Evolutionary conservation across 2,113 vertebrate genomes (phyloP), one percentile per base, ranked within the genome.

Genomic region (Oxyruncus cristatus): DNA sequence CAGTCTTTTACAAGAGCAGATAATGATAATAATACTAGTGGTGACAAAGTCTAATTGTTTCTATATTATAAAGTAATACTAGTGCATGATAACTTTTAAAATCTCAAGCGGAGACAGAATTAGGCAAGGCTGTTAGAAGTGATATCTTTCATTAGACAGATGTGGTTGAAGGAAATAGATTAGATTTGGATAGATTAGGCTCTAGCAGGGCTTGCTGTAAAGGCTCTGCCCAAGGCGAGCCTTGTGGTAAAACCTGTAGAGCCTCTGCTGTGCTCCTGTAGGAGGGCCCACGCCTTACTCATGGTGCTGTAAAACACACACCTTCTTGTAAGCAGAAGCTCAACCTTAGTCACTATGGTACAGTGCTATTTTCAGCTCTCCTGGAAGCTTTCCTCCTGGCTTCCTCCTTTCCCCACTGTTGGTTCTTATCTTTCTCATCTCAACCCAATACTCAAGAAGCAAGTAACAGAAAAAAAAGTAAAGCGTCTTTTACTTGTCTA

Each of bases 41-140:
- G 82, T 92, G 82, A 88, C 89, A 92, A 91, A 73, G 56, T 86
- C 67, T 94, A 93, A 96, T 96, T 89, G 88, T 6, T 83, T 95
- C 74, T 91, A 24, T 88, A 70, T 96, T 94, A 93, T 67, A 41
- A 93, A 94, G 46, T 77, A 93, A 83, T 92, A 88, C 50, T 72
- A 50, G 28, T 33, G 14, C 59, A 12, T 67, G 83, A 71, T 94
- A 91, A 91, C 72, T 95, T 87, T 11, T 67, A 52, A 75, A 96
- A 77, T 93, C 65, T 90, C 23, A 47, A 80, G 73, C 59, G 84
- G 85, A 74, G 68, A 42, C 55, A 81, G 84, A 95, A 86, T 89
- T 93, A 93, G 68, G 33, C 42, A 42, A 74, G 55, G n/a, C 39
- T 81, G 59, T 95, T 93, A 41, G 26, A 72, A 85, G 26, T 32